Evolutionary conservation across 2,113 vertebrate species (phyloP), one percentile per base, ranked within the genome.

Genomic region (Eclectus roratus): DNA sequence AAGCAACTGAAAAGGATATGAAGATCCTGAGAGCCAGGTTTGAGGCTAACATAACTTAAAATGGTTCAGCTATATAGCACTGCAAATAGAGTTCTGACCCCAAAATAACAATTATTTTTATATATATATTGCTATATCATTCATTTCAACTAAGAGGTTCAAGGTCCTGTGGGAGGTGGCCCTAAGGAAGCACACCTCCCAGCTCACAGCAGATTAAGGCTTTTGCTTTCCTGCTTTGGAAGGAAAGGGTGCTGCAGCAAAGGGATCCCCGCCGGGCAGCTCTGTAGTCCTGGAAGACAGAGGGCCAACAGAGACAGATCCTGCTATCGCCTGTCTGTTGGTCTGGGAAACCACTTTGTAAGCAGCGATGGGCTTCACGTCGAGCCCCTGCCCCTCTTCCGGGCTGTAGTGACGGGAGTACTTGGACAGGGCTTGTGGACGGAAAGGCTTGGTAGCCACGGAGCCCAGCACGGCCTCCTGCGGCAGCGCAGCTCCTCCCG

Each of bases 341-440:
- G 98, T 98, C 71, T 99, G 98, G 50, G 98, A 98, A 49, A 99
- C 98, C 29, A 99, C 98, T n/a, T 99, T 98, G 96, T 99, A 99
- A 68, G 99, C 98, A 71, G 98, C 98, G 17, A 98, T 98, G 66
- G 98, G 98, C 93, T 98, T 98, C 53, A 89, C 98, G 35, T 97
- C 91, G 2, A 92, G 74, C 64, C 82, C 91, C 27, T 80, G 97
- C 85, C 97, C 96, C 10, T 98, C 98, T 11, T 99, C 98, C 7
- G 98, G 98, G n/a, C 98, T 94, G 94, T 99, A 99, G 98, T 99
- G 99, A 66, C 99, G 98, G 94, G 99, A 99, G 77, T 99, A 99
- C 95, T 99, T 99, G 52, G 99, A 96, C 70, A 99, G 93, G 65
- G 99, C 97, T 58, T 99, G 99, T 1, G 99, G 99, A 81, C 97